These are phyloP conservation scores for Xiphias gladius DNA, from an alignment of 2,113 vertebrate genomes.

Conservation along the genomic window DNA sequence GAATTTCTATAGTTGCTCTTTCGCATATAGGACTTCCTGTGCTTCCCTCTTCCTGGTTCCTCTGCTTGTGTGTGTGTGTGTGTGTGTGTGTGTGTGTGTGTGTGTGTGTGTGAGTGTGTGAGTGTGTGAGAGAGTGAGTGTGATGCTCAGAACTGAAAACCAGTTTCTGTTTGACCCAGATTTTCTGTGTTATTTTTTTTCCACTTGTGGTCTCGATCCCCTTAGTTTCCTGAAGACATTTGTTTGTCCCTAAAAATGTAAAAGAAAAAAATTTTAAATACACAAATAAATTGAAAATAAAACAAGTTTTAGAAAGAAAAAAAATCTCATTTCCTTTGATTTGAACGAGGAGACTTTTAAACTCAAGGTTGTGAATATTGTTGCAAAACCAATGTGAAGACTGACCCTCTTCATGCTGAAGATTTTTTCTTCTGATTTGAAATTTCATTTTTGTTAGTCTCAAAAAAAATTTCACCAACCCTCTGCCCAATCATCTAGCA, in stretches of 20 bases:
- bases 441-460: too few relatives aligned
- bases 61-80: slow-evolving; percentile 11
- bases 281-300: not conserved
- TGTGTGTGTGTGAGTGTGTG: slow-evolving; percentile 24
- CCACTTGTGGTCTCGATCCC: not conserved
- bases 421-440: too few relatives aligned
- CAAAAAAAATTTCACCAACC: too few relatives aligned
- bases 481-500: too few relatives aligned
- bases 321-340: not conserved
- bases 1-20: slow-evolving; percentile 39
- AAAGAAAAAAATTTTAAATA: not conserved
- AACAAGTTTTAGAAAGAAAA: not conserved
- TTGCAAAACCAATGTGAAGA: too few relatives aligned
- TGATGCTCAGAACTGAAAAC: not conserved
- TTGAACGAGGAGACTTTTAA: not conserved
- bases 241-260: too few relatives aligned
- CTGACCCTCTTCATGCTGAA: too few relatives aligned
- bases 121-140: slow-evolving; percentile 4
- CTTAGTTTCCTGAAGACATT: not conserved
- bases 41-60: slow-evolving; percentile 21
- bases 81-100: slow-evolving; percentile 13
- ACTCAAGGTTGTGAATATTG: too few relatives aligned
- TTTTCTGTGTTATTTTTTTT: slow-evolving; percentile 10
- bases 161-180: slow-evolving; percentile 33
- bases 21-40: slow-evolving; percentile 39